Evolutionary conservation across 1,140 invertebrate genomes (phyloP).

Genomic region (Brachionus rubens): DNA sequence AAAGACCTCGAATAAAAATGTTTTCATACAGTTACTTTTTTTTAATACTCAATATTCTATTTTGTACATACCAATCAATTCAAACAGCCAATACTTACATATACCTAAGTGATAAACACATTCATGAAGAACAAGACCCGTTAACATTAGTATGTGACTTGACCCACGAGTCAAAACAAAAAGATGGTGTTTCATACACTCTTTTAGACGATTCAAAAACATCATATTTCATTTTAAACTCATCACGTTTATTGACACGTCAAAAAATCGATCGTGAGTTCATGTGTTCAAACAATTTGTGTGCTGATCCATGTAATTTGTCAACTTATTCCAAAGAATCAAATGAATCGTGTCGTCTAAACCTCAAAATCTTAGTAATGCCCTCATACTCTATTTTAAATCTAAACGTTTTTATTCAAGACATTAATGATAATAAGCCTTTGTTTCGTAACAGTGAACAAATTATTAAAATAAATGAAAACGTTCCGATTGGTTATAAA

Average conservation of each 20-base stretch:
- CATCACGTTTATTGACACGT: background rate
- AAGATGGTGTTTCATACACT: background rate
- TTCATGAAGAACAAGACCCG: background rate
- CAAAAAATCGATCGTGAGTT: constrained; percentile 3
- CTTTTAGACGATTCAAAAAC: background rate
- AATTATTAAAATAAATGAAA: constrained; percentile 24
- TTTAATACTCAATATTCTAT: no score
- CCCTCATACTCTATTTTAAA: constrained; percentile 1
- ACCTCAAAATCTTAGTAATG: constrained; percentile 25
- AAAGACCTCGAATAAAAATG: background rate
- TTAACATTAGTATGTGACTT: background rate
- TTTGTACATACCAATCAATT: background rate
- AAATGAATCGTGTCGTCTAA: background rate
- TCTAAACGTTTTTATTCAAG: constrained; percentile 30
- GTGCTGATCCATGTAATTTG: background rate
- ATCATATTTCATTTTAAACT: constrained; percentile 15
- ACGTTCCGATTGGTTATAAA: constrained; percentile 20
- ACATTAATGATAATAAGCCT: constrained; percentile 44
- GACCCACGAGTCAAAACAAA: no score
- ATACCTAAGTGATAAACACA: background rate
- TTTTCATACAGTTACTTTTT: no score
- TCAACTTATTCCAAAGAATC: background rate
- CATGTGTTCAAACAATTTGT: constrained; percentile 8
- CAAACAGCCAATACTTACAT: constrained; percentile 1
- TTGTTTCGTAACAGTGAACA: background rate